These are phyloP conservation scores for Lindbergichthys nudifrons DNA, from an alignment of 2,797 vertebrate species.

Conservation along the genomic window DNA sequence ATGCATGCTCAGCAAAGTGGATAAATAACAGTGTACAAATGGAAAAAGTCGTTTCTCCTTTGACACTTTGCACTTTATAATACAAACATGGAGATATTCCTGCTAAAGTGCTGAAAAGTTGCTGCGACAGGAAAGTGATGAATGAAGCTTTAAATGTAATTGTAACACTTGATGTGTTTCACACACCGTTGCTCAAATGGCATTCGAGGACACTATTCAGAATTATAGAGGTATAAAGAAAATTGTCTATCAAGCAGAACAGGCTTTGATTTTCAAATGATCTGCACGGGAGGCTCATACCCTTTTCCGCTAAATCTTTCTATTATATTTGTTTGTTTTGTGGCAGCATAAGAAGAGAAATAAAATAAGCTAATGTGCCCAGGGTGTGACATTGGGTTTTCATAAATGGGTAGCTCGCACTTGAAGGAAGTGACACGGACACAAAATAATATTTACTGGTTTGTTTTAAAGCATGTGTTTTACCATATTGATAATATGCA, in stretches of 20 bases:
- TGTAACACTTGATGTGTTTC: constrained; percentile 47
- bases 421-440: background rate
- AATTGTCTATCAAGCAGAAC: constrained; percentile 24
- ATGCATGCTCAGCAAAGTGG: constrained; percentile 46
- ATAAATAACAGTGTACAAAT: constrained; percentile 35
- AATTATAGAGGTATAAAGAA: constrained; percentile 8
- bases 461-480: background rate
- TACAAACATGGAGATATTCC: constrained; percentile 16
- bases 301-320: constrained; percentile 11
- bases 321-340: constrained; percentile 17
- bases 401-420: background rate
- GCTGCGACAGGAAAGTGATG: constrained; percentile 42
- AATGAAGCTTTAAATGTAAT: constrained; percentile 43
- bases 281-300: background rate
- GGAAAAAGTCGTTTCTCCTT: background rate
- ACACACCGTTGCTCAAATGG: constrained; percentile 35
- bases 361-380: constrained; percentile 16
- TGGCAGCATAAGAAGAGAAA: constrained; percentile 17
- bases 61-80: constrained; percentile 36
- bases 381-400: constrained; percentile 31
- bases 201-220: constrained; percentile 38
- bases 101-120: constrained; percentile 46
- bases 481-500: background rate
- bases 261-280: constrained; percentile 34
- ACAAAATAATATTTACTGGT: background rate